Evolutionary conservation across 2,113 vertebrate species (phyloP).

Genomic region (Dromiciops gliroides): DNA sequence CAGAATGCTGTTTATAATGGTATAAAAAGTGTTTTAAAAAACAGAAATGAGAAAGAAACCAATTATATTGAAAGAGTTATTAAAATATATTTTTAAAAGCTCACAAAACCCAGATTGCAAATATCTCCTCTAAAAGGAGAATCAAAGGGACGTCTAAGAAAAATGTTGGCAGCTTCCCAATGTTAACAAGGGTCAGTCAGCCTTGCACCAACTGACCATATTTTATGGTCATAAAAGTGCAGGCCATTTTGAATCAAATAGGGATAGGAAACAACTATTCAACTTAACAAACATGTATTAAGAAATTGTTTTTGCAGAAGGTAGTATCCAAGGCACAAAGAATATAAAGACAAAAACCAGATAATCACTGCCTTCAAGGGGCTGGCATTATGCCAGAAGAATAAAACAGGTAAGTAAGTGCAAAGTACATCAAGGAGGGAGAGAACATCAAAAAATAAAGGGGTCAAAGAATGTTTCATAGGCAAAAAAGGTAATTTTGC

Average conservation of each 20-base stretch:
- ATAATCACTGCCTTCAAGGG: not conserved
- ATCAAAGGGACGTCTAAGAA: not conserved
- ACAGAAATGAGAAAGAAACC: not conserved
- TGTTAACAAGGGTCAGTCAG: not conserved
- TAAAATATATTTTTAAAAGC: not conserved
- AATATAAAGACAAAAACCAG: not conserved
- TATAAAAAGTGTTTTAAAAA: not conserved
- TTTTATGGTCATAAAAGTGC: no score
- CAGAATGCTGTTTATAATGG: not conserved
- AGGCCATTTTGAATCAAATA: not conserved
- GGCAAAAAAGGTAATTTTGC: not conserved
- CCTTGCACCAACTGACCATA: not conserved
- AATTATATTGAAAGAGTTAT: not conserved
- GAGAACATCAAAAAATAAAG: not conserved
- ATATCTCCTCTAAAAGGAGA: not conserved
- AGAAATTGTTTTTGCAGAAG: not conserved
- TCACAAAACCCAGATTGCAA: not conserved
- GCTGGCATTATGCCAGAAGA: not conserved
- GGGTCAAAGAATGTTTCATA: not conserved
- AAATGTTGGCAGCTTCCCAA: not conserved
- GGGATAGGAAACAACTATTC: not conserved
- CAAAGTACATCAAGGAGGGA: not conserved
- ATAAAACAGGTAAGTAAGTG: not conserved
- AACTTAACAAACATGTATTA: not conserved
- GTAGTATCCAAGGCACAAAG: not conserved